A percentile compares a stretch with the other conserved stretches of the same genome.
These are phyloP conservation scores for Oscheius sp. DNA, from an alignment of 1,140 invertebrate species.

Conservation along the genomic window DNA sequence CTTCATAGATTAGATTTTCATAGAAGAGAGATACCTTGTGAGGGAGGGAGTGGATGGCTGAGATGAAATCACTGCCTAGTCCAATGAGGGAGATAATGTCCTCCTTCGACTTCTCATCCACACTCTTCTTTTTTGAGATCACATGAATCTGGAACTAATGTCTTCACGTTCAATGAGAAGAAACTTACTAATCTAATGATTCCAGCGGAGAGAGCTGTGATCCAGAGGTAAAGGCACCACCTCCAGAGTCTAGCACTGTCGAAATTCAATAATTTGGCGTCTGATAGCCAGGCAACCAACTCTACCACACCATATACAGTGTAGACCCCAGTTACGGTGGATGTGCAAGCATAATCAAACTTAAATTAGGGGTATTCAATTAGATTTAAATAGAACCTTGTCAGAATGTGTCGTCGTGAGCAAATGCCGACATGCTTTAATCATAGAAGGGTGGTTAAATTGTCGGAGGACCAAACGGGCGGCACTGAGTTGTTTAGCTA, in stretches of 20 bases:
- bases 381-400: neutral
- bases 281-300: conserved; percentile 38
- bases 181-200: conserved; percentile 28
- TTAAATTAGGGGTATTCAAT: neutral
- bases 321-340: conserved; percentile 43
- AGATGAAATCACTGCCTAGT: conserved; percentile 34
- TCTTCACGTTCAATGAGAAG: conserved; percentile 11
- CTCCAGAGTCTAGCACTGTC: conserved; percentile 32
- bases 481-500: conserved; percentile 42
- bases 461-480: conserved; percentile 43
- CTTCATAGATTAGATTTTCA: no score
- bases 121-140: conserved; percentile 15
- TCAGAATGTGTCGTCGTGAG: neutral
- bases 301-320: conserved; percentile 45
- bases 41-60: conserved; percentile 31
- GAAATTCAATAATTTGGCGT: conserved; percentile 36
- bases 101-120: conserved; percentile 32
- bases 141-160: neutral
- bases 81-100: conserved; percentile 32
- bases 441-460: conserved; percentile 44
- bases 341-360: conserved; percentile 18
- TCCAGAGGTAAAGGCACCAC: conserved; percentile 47
- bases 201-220: conserved; percentile 37
- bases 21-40: conserved; percentile 1
- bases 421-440: conserved; percentile 29